phyloP scores from a whole-genome alignment of 2,797 vertebrate species.

The Oophaga sylvatica region DNA sequence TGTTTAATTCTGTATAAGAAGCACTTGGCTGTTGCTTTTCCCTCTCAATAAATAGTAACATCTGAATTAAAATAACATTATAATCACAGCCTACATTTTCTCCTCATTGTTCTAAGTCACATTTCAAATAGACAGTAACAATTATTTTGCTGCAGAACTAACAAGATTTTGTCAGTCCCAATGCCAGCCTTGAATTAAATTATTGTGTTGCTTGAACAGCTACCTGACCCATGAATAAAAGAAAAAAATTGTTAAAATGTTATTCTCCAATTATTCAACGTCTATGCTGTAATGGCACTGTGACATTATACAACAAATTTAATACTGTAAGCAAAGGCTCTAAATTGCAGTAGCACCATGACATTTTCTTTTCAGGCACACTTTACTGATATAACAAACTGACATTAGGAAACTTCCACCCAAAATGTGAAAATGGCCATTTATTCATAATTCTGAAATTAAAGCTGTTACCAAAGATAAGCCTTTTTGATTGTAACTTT shows the following conservation, averaged over 20 bases:
- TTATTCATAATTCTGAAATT: no score
- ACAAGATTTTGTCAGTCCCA: neutral
- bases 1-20: neutral
- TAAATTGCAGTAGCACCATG: no score
- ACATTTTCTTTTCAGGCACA: no score
- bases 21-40: neutral
- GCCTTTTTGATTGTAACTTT: no score
- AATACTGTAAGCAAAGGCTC: neutral
- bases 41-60: neutral
- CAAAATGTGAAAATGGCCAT: neutral
- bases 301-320: neutral
- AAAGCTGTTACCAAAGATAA: no score
- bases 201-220: neutral
- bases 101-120: neutral
- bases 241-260: neutral
- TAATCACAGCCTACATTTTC: constrained; percentile 3
- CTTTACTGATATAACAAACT: no score
- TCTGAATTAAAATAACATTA: neutral
- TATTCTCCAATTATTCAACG: neutral
- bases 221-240: neutral
- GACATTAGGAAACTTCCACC: neutral
- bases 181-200: neutral
- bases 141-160: constrained; percentile 1
- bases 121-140: constrained; percentile 2
- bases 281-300: neutral